A percentile compares a stretch with the other conserved stretches of the same genome.
phyloP scores from a whole-genome alignment of 2,888 invertebrate species.

The Mallateleia sp. region DNA sequence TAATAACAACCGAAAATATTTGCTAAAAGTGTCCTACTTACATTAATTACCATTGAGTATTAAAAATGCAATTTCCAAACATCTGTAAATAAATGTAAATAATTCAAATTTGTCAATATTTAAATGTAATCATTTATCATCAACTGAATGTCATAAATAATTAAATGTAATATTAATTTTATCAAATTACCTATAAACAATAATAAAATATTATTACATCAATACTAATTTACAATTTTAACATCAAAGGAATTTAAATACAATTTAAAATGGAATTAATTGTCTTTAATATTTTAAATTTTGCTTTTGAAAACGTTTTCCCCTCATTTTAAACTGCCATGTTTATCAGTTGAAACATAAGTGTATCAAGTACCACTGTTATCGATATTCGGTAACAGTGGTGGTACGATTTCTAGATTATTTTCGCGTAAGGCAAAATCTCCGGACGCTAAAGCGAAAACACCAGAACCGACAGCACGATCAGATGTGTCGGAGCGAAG shows the following conservation, averaged over 20 bases:
- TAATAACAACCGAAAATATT: neutral
- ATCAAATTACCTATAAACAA: neutral
- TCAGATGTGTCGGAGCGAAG: conserved; percentile 86
- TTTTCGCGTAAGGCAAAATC: conserved; percentile 95
- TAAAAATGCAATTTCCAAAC: neutral
- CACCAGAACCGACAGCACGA: conserved; percentile 92
- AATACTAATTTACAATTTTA: neutral
- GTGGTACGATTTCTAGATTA: conserved; percentile 91
- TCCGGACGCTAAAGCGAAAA: conserved; percentile 91
- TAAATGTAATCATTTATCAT: neutral
- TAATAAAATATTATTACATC: neutral
- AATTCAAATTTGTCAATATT: too few relatives aligned
- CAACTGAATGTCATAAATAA: neutral
- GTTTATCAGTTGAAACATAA: conserved; percentile 17
- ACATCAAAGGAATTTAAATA: neutral
- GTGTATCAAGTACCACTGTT: conserved; percentile 56
- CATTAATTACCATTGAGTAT: neutral
- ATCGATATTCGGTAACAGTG: conserved; percentile 67
- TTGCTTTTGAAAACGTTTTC: conserved; percentile 7
- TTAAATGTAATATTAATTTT: neutral
- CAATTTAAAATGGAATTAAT: neutral
- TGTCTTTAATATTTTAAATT: too few relatives aligned
- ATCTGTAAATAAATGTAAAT: neutral
- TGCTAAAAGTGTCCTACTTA: conserved; percentile 13
- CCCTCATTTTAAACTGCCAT: conserved; percentile 21